Evolutionary conservation across 2,888 invertebrate genomes (phyloP).

Genomic region (Drosophila buzzatii): DNA sequence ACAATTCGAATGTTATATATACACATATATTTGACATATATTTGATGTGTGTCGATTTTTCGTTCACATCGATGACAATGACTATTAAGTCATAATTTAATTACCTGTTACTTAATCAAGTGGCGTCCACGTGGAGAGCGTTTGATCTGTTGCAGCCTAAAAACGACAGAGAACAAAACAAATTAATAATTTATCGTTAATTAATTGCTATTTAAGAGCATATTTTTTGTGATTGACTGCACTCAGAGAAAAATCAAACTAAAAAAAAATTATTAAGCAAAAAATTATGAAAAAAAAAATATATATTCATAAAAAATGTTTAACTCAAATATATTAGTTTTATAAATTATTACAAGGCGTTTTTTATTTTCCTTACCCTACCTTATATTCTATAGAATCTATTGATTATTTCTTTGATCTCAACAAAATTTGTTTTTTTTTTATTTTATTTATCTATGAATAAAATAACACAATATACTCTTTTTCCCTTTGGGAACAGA

Average conservation of each 20-base stretch:
- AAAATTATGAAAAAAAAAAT: no score
- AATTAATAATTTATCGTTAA: constrained; percentile 1
- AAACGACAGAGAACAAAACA: constrained; percentile 33
- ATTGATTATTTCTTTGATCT: no score
- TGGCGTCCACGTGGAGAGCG: constrained; percentile 29
- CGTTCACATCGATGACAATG: constrained; percentile 5
- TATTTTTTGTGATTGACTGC: not conserved
- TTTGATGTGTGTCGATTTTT: constrained; percentile 8
- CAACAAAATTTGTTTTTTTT: no score
- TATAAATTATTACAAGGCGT: no score
- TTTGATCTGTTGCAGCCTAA: constrained; percentile 34
- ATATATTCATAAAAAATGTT: no score
- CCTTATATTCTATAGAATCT: no score
- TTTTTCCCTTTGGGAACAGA: no score
- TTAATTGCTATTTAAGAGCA: constrained; percentile 4
- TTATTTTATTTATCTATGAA: no score
- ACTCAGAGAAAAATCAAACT: not conserved
- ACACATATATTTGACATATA: not conserved
- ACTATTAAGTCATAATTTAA: constrained; percentile 41
- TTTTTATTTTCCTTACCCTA: no score
- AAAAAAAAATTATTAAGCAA: no score
- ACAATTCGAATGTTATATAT: constrained; percentile 14
- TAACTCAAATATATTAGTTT: no score
- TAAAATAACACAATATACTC: no score
- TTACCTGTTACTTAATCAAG: constrained; percentile 54